Evolutionary conservation across 2,888 invertebrate species (phyloP).

Genomic region (Lithophane semibrunnea): DNA sequence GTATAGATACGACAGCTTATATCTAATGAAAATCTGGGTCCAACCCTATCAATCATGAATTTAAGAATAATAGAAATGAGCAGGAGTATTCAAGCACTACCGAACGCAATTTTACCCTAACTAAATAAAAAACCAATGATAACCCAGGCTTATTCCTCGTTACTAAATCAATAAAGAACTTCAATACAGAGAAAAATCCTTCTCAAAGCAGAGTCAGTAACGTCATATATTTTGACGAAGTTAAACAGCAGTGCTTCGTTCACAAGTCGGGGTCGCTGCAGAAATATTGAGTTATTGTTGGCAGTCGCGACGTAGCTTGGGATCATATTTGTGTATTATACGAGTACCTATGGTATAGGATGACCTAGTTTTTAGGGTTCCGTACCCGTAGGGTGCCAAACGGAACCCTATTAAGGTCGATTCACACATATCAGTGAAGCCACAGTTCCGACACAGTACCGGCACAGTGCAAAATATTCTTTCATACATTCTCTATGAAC

Average conservation of each 20-base stretch:
- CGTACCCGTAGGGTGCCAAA: no score
- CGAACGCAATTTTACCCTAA: neutral
- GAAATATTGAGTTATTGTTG: constrained; percentile 72
- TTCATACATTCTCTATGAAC: no score
- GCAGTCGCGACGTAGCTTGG: constrained; percentile 10
- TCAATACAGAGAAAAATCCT: constrained; percentile 36
- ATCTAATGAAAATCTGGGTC: neutral
- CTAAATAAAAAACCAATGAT: neutral
- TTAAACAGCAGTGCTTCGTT: constrained; percentile 56
- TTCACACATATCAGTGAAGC: no score
- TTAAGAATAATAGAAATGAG: neutral
- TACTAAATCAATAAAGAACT: constrained; percentile 46
- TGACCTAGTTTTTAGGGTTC: constrained; percentile 1
- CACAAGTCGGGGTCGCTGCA: constrained; percentile 61
- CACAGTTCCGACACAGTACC: no score
- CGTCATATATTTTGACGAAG: constrained; percentile 65
- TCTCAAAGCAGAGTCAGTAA: constrained; percentile 30
- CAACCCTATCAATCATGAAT: neutral
- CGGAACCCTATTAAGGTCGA: no score
- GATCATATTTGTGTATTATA: neutral
- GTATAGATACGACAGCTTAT: no score
- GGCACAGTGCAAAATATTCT: no score
- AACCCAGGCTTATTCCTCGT: constrained; percentile 20
- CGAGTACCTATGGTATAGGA: neutral
- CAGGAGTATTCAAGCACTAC: neutral